Conservation (phyloP, 2,888 invertebrate species). For the Leucozona laternaria region DNA sequence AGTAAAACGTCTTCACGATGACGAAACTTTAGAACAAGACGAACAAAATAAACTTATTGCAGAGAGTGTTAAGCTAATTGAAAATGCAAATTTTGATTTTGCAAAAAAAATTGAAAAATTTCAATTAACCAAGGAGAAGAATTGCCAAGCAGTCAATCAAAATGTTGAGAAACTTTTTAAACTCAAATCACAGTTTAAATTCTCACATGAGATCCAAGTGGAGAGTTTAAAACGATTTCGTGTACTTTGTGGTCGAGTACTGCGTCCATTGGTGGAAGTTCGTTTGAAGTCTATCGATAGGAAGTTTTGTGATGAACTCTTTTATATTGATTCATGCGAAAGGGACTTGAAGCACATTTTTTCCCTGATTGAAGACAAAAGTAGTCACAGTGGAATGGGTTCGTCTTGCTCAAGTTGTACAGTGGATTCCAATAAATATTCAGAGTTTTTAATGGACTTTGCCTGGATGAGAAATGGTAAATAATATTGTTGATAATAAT, state of each 20-base stretch:
- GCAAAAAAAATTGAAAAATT: constrained; percentile 43
- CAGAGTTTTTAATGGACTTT: constrained; percentile 55
- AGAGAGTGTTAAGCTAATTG: constrained; percentile 21
- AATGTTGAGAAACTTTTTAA: constrained; percentile 59
- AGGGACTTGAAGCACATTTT: constrained; percentile 52
- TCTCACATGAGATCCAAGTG: constrained; percentile 50
- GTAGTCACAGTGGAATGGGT: constrained; percentile 35
- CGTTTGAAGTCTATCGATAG: constrained; percentile 57
- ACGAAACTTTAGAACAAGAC: constrained; percentile 29
- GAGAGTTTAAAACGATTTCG: constrained; percentile 46
- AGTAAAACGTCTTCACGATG: constrained; percentile 12
- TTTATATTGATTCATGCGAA: constrained; percentile 65
- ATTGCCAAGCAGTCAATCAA: constrained; percentile 12
- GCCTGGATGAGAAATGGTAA: constrained; percentile 68
- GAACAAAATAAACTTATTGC: constrained; percentile 21
- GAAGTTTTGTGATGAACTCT: constrained; percentile 71
- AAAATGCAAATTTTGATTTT: constrained; percentile 24
- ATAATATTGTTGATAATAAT: neutral
- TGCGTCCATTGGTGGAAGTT: constrained; percentile 24
- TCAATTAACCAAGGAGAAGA: constrained; percentile 28
- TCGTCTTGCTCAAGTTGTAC: constrained; percentile 3
- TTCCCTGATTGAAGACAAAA: constrained; percentile 54
- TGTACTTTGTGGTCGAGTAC: constrained; percentile 11
- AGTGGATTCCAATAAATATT: neutral
- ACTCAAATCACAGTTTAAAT: constrained; percentile 41